These are phyloP conservation scores for Pristionchus pacificus DNA, from an alignment of 1,140 invertebrate genomes.

Conservation along the genomic window DNA sequence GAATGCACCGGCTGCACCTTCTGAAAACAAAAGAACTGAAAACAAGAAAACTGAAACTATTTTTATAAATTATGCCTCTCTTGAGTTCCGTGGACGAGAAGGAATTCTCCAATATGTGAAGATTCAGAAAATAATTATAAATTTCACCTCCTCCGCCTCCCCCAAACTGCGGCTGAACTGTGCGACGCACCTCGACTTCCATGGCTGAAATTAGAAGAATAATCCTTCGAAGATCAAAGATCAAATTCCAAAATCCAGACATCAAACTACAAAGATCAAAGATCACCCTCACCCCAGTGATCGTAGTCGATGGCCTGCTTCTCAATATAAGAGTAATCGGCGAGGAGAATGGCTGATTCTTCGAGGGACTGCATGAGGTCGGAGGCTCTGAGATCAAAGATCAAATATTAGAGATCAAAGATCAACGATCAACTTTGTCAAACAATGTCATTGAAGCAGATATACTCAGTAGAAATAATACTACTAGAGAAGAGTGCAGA, in stretches of 20 bases:
- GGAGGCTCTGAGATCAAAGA: conserved; percentile 7
- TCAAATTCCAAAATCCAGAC: not conserved
- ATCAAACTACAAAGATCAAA: conserved; percentile 3
- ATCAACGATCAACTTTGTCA: no score
- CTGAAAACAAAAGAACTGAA: no score
- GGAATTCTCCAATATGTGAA: no score
- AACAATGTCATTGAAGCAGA: no score
- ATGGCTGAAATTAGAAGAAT: conserved; percentile 26
- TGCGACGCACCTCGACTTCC: conserved; percentile 33
- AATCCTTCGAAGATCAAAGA: not conserved
- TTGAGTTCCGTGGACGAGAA: no score
- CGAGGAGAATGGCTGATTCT: conserved; percentile 31
- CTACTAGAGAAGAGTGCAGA: no score
- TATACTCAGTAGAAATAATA: conserved; percentile 7
- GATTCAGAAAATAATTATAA: no score
- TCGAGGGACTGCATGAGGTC: conserved; percentile 34
- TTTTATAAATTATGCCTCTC: not conserved
- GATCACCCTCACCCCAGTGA: conserved; percentile 28
- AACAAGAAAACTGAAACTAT: no score
- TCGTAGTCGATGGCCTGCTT: conserved; percentile 28
- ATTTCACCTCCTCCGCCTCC: no score
- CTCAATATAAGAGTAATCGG: conserved; percentile 21
- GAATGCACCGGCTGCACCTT: no score
- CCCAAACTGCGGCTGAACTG: no score
- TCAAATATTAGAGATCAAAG: not conserved